Percentiles rank a stretch among this genome's conserved stretches.
phyloP scores from a whole-genome alignment of 2,797 vertebrate genomes.

The Austrolebias charrua region DNA sequence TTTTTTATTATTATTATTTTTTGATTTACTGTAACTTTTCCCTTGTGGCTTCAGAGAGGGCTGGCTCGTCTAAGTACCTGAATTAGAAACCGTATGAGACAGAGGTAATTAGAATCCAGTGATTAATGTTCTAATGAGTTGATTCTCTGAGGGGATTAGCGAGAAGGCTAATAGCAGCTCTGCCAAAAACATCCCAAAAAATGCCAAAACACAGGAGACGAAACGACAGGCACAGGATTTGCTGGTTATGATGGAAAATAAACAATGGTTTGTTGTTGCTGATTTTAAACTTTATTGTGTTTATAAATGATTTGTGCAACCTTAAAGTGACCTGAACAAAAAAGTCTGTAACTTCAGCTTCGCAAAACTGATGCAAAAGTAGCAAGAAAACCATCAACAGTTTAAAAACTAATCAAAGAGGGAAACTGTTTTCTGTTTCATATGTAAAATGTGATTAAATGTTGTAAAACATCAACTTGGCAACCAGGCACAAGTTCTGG shows the following conservation, averaged over 20 bases:
- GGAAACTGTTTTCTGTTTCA: not conserved
- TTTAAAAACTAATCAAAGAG: not conserved
- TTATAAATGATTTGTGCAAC: slow-evolving; percentile 37
- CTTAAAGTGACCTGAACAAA: slow-evolving; percentile 52
- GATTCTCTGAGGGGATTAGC: slow-evolving; percentile 78
- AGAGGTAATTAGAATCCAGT: slow-evolving; percentile 77
- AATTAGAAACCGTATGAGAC: slow-evolving; percentile 40
- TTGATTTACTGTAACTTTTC: slow-evolving; percentile 45
- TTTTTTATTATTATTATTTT: slow-evolving; percentile 28
- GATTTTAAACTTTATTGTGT: slow-evolving; percentile 40
- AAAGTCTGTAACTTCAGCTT: slow-evolving; percentile 21
- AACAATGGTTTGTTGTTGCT: slow-evolving; percentile 44
- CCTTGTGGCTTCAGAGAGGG: slow-evolving; percentile 39
- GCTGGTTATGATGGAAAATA: slow-evolving; percentile 40
- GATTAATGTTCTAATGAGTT: slow-evolving; percentile 81
- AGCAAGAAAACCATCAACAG: not conserved
- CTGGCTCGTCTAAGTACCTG: slow-evolving; percentile 55
- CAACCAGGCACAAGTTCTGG: not conserved
- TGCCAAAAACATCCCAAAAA: slow-evolving; percentile 75
- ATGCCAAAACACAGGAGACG: slow-evolving; percentile 70
- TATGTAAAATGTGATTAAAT: too few relatives aligned
- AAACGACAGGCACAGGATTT: slow-evolving; percentile 65
- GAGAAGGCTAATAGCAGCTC: slow-evolving; percentile 71
- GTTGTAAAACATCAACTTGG: too few relatives aligned
- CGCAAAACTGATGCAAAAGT: not conserved